Conservation (phyloP, 2,888 invertebrate species). For the Hylaea fasciaria region DNA sequence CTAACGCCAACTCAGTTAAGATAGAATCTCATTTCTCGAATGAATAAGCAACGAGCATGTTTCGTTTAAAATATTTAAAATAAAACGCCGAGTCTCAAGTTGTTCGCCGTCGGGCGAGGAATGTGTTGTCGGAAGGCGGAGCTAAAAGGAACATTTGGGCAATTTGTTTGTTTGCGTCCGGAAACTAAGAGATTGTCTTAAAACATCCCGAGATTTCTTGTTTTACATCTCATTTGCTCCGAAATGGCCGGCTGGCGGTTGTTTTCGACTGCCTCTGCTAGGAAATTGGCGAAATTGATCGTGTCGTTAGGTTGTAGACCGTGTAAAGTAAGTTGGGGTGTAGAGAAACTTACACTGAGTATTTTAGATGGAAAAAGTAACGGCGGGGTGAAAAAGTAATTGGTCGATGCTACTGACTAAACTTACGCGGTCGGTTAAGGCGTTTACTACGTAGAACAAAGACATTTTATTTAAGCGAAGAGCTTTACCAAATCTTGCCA, state of each 20-base stretch:
- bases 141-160: slow-evolving; percentile 54
- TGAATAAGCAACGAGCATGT: slow-evolving; percentile 15
- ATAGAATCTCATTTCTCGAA: slow-evolving; percentile 21
- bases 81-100: slow-evolving; percentile 44
- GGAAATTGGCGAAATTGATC: slow-evolving; percentile 38
- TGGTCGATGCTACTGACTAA: no score
- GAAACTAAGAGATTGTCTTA: slow-evolving; percentile 62
- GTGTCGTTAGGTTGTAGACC: not conserved
- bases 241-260: slow-evolving; percentile 48
- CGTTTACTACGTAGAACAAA: no score
- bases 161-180: slow-evolving; percentile 66
- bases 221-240: slow-evolving; percentile 69
- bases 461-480: no score
- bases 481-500: no score
- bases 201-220: slow-evolving; percentile 64
- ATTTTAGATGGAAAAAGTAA: no score
- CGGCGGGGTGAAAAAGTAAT: no score
- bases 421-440: no score
- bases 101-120: slow-evolving; percentile 42
- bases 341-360: no score
- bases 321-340: no score
- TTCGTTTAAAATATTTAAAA: slow-evolving; percentile 35
- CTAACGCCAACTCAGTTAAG: slow-evolving; percentile 1
- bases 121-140: slow-evolving; percentile 48
- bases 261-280: slow-evolving; percentile 4